These are phyloP conservation scores for Anastrepha ludens DNA, from an alignment of 1,140 invertebrate genomes.

Conservation along the genomic window DNA sequence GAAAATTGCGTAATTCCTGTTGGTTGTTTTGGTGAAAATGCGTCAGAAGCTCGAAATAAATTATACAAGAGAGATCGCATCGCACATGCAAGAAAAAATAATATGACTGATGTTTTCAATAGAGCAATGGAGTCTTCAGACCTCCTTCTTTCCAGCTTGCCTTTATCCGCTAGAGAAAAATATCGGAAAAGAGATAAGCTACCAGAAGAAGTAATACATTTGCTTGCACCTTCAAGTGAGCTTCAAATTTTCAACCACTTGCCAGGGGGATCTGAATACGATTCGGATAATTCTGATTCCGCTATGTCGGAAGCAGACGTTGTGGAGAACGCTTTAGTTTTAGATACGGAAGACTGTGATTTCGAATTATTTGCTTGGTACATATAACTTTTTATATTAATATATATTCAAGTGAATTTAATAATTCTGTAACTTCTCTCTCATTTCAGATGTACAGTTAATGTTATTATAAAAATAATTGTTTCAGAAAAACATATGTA, in stretches of 20 bases:
- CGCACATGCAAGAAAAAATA: slow-evolving; percentile 53
- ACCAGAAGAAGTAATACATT: background rate
- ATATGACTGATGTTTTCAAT: slow-evolving; percentile 54
- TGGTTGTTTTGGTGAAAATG: slow-evolving; percentile 56
- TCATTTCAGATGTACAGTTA: slow-evolving; percentile 12
- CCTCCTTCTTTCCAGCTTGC: slow-evolving; percentile 44
- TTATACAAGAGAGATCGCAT: slow-evolving; percentile 41
- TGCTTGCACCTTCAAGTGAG: background rate
- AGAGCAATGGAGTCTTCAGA: slow-evolving; percentile 53
- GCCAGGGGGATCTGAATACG: slow-evolving; percentile 14
- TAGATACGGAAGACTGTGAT: slow-evolving; percentile 22
- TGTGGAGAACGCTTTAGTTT: background rate
- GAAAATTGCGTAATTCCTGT: slow-evolving; percentile 58
- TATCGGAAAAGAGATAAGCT: slow-evolving; percentile 7
- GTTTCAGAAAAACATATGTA: slow-evolving; percentile 19
- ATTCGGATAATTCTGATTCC: too few species aligned
- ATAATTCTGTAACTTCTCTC: slow-evolving; percentile 14
- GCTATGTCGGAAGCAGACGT: too few species aligned
- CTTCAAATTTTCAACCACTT: slow-evolving; percentile 19
- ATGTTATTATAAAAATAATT: slow-evolving; percentile 12
- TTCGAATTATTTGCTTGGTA: slow-evolving; percentile 18
- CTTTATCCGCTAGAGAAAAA: slow-evolving; percentile 6
- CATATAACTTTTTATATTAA: slow-evolving; percentile 26
- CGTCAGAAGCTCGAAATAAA: slow-evolving; percentile 52
- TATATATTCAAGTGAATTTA: slow-evolving; percentile 14